These are phyloP conservation scores for Bathynomus jamesi DNA, from an alignment of 1,140 invertebrate species.

Conservation along the genomic window DNA sequence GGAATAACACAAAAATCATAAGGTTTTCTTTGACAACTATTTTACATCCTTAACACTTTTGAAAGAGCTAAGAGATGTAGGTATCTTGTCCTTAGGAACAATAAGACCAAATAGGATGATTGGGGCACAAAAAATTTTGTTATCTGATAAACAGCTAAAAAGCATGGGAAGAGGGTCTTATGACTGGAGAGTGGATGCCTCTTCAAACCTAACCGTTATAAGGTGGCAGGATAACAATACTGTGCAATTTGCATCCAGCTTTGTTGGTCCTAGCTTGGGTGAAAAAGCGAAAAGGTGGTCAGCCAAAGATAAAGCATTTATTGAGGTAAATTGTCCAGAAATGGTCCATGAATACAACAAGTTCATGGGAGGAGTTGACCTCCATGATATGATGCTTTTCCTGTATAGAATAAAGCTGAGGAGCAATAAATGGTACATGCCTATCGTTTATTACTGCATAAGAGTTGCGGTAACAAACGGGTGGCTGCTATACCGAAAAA, in stretches of 20 bases:
- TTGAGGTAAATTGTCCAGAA: neutral
- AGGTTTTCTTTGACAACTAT: neutral
- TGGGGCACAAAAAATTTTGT: neutral
- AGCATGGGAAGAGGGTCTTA: neutral
- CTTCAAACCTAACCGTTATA: neutral
- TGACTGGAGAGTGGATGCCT: neutral
- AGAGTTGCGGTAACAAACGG: neutral
- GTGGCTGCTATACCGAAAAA: neutral
- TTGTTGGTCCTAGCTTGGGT: neutral
- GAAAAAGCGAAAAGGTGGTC: neutral
- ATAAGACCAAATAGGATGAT: neutral
- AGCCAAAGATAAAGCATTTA: neutral
- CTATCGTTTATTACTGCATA: neutral
- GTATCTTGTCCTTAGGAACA: neutral
- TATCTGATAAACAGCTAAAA: neutral
- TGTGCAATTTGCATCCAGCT: neutral
- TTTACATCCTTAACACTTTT: neutral
- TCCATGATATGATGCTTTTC: neutral
- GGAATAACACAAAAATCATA: neutral
- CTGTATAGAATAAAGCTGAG: neutral
- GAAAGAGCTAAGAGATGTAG: neutral
- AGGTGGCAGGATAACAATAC: neutral
- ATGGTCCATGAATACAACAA: slow-evolving; percentile 4
- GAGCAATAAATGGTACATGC: neutral
- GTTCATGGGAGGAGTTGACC: slow-evolving; percentile 1